A percentile compares a stretch with the other conserved stretches of the same genome.
phyloP scores from a whole-genome alignment of 2,113 vertebrate species.

The Microcebus ravelobensis region DNA sequence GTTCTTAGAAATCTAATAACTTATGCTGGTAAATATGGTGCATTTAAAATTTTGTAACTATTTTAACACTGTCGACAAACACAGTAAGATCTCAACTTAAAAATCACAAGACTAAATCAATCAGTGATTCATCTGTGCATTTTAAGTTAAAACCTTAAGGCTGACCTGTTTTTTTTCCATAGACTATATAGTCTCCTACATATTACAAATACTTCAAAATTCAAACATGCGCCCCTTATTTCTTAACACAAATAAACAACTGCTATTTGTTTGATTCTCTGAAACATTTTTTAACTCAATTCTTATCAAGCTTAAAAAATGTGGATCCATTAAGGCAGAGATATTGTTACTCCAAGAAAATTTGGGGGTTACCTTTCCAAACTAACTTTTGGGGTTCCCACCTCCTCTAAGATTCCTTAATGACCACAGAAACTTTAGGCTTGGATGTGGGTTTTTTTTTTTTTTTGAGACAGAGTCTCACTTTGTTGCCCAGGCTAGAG shows the following conservation, averaged over 20 bases:
- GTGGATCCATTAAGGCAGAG: neutral
- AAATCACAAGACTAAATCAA: neutral
- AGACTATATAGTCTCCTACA: neutral
- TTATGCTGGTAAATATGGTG: neutral
- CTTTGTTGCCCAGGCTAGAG: no score
- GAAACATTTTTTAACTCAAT: neutral
- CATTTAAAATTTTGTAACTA: neutral
- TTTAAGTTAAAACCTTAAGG: neutral
- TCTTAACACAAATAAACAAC: neutral
- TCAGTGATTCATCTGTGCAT: neutral
- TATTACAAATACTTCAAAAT: neutral
- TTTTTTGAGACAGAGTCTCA: no score
- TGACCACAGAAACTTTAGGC: neutral
- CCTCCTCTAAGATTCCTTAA: neutral
- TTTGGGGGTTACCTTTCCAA: neutral
- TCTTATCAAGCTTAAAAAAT: neutral
- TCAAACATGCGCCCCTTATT: neutral
- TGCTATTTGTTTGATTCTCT: neutral
- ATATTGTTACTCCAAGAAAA: neutral
- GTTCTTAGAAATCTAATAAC: neutral
- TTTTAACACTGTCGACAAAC: neutral
- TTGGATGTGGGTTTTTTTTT: neutral
- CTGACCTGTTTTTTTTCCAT: neutral
- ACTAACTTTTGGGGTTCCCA: neutral
- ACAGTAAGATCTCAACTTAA: constrained; percentile 17